A percentile compares a stretch with the other conserved stretches of the same genome.
Conservation (phyloP, 2,888 invertebrate genomes). For the Dioctria rufipes region DNA sequence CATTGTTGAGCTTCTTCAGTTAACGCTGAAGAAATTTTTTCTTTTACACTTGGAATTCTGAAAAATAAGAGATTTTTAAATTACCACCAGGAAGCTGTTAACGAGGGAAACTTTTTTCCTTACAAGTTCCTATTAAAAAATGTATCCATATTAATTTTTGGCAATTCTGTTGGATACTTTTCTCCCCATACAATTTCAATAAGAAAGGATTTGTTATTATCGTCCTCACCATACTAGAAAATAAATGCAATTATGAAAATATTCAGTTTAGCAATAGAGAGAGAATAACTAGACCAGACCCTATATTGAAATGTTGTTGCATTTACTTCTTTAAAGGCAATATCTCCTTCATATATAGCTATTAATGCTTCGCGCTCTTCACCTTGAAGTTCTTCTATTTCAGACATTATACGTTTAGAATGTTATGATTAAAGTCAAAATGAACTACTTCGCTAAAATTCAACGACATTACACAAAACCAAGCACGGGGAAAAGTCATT, state of each 20-base stretch:
- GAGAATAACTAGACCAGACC: background rate
- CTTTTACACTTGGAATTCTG: slow-evolving; percentile 81
- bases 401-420: slow-evolving; percentile 71
- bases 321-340: slow-evolving; percentile 85
- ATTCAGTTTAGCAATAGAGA: background rate
- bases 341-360: slow-evolving; percentile 96
- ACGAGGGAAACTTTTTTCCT: slow-evolving; percentile 69
- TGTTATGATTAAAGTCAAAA: background rate
- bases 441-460: background rate
- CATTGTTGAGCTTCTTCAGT: slow-evolving; percentile 84
- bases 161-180: slow-evolving; percentile 88
- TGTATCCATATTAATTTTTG: slow-evolving; percentile 87
- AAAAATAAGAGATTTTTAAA: background rate
- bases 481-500: too few species aligned
- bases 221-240: slow-evolving; percentile 85
- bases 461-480: background rate
- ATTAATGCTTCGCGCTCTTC: slow-evolving; percentile 93
- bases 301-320: slow-evolving; percentile 73
- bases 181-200: slow-evolving; percentile 91
- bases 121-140: slow-evolving; percentile 96
- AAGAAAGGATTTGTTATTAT: slow-evolving; percentile 84
- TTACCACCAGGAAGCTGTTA: too few species aligned
- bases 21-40: slow-evolving; percentile 77
- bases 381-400: slow-evolving; percentile 78
- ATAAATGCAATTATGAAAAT: slow-evolving; percentile 51